Evolutionary conservation across 2,113 vertebrate species (phyloP).

Genomic region (Takifugu bimaculatus): DNA sequence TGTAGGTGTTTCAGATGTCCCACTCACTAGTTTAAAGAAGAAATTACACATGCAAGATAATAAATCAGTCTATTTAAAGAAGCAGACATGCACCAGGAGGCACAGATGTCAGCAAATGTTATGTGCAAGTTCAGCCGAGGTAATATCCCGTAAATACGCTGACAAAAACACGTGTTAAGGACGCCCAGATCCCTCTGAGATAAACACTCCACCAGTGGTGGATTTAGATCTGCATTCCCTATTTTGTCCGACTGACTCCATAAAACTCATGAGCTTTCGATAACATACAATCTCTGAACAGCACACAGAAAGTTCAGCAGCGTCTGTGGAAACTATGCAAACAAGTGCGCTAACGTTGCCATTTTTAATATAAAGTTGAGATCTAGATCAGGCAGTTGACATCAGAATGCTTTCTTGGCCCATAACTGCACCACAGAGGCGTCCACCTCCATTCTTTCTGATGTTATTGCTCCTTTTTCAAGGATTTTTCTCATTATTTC

Average conservation of each 20-base stretch:
- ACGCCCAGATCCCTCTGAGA: background rate
- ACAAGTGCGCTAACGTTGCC: too few species aligned
- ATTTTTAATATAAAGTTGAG: too few species aligned
- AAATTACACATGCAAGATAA: slow-evolving; percentile 21
- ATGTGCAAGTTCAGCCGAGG: slow-evolving; percentile 1
- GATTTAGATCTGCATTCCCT: background rate
- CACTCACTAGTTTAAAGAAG: background rate
- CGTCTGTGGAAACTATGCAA: slow-evolving; percentile 2
- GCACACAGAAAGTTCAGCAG: background rate
- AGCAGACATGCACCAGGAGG: background rate
- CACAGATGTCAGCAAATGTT: slow-evolving; percentile 21
- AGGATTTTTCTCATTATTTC: too few species aligned
- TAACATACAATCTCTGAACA: background rate
- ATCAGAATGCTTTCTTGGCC: too few species aligned
- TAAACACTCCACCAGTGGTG: background rate
- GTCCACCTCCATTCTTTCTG: too few species aligned
- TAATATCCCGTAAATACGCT: slow-evolving; percentile 11
- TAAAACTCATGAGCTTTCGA: background rate
- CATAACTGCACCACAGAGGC: too few species aligned
- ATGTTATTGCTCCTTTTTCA: too few species aligned
- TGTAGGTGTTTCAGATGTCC: background rate
- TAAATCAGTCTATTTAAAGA: slow-evolving; percentile 41
- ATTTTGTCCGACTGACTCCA: background rate
- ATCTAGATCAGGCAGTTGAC: too few species aligned
- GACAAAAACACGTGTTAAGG: background rate